Evolutionary conservation across 1,140 invertebrate species (phyloP), one percentile per base, ranked within the genome.

Genomic region (Gryllus bimaculatus): DNA sequence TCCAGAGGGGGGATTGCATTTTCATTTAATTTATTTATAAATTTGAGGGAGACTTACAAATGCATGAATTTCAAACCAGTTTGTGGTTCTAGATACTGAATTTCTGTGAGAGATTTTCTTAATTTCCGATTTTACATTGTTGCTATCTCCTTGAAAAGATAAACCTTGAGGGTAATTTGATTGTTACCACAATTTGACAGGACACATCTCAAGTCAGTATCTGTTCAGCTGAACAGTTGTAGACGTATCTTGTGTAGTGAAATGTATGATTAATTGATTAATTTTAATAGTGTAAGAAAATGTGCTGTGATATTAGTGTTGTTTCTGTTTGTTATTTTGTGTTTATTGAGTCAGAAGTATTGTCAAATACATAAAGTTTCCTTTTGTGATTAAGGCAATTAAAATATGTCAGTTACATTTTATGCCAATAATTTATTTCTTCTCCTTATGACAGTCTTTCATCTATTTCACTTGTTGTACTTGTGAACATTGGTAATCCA

Each of bases 221-320:
- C 54, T 13, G 54, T 66, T 66, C 54, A 13, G 54, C 18, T 66
- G 21, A 78, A 74, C 47, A 73, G 26, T 47, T 18, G 48, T 47
- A 49, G 54, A 47, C 8, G 48, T 49, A 78, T 47, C 54, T 66
- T 66, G 54, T 66, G 54, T 66, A 66, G 54, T 66, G 18, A 66
- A 66, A 13, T 66, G 54, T 66, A 66, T 66, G 54, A 10, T 66
- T 66, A 66, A 66, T 77, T 79, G 73, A 77, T 77, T 79, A 77
- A 77, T 76, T 79, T 77, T 78, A 66, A 74, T 78, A 78, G 54
- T 66, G 54, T 18, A 39, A 77, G 76, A 79, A 79, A 76, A 26
- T 79, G 79, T 79, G 75, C 79, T 79, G 79, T 79, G 79, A 79
- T 79, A 79, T 79, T 79, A 79, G 75, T 79, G 54, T 79, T 79